Evolutionary conservation across 2,797 vertebrate genomes (phyloP), one percentile per base, ranked within the genome.

Genomic region (Acanthopagrus latus): DNA sequence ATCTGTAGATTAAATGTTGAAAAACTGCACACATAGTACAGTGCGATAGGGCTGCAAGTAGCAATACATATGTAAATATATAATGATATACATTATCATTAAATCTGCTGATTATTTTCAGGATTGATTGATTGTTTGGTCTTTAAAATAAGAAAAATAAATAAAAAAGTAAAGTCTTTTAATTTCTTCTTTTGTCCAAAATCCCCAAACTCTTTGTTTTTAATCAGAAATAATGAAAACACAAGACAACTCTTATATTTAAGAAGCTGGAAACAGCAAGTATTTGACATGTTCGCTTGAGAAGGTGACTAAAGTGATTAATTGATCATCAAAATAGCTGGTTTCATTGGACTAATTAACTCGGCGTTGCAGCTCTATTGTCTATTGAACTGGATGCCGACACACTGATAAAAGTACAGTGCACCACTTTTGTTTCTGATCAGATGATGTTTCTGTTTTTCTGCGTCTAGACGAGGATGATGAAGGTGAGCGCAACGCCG

Each of bases 401-500:
- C 25, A 59, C 13, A 2, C 29, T 46, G 2, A 1, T 23, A 54
- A 4, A 9, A 50, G 46, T 65, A 9, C 38, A 2, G 16, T 9
- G 5, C 17, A 1, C 46, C 4, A 18, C 47, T 11, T 7, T 27
- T 71, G 27, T 72, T 25, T 12, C 57, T 67, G 27, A 64, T 25
- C 47, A 2, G 54, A 41, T 41, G 17, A n/a, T 76, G 23, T 58
- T 43, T 75, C 27, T 87, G n/a, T 85, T 41, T 23, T 23, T 82
- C 52, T 76, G 51, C 68, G 44, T 86, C 52, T 86, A 96, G 98
- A 98, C 57, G 97, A 98, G 29, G 97, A 98, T 62, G 96, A 96
- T 3, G 93, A 97, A 59, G 94, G 95, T 27, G 96, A 96, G 74
- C 95, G 83, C 43, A 89, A 87, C 86, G 33, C 81, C 0, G 91